Base-by-base conservation (phyloP, 2,888 invertebrate genomes). In the Luffia ferchaultella region DNA sequence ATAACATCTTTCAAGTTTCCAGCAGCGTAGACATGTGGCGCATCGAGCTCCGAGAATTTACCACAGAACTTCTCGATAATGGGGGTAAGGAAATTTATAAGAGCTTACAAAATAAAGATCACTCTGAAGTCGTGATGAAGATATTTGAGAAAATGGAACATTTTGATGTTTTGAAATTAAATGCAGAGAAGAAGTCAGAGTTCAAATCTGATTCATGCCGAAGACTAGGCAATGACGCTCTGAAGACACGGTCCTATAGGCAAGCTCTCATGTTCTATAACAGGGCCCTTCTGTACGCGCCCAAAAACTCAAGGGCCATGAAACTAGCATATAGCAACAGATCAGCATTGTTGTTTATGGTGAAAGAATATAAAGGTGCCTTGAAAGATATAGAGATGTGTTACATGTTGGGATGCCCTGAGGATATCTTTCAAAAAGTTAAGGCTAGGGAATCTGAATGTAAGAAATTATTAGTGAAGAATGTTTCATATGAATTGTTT, bases 261-360 rank as follows among this genome's bases (percentile, higher is more conserved):
- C 30, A 49, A 18, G 59, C 63, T 1, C 19, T 62, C 0, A 9
- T 51, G 5, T 42, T 16, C 9, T 67, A 65, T 47, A 65, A 67
- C 43, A 54, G 53, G 50, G 64, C 66, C 1, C 48, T 65, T 1
- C 41, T 58, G 20, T 56, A 40, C 47, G 66, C 67, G 2, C 65
- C 66, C 2, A 54, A 55, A 2, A 44, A 57, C 42, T 62, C 65
- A 0, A 50, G 40, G 17, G 54, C 56, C 7, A 52, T 65, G 54
- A 54, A 54, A 50, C 46, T 62, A 5, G 66, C 61, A 1, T 61
- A 59, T 43, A 60, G 61, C 48, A 62, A 63, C 42, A 58, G 65
- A 56, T 66, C 67, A 20, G 61, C 58, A 0, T 30, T 64, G 15
- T 52, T 64, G 1, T 50, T 48, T 1, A 55, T 54, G 17, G 15